A percentile compares a stretch with the other conserved stretches of the same genome.
Conservation (phyloP, 2,797 vertebrate genomes). For the Selene dorsalis region DNA sequence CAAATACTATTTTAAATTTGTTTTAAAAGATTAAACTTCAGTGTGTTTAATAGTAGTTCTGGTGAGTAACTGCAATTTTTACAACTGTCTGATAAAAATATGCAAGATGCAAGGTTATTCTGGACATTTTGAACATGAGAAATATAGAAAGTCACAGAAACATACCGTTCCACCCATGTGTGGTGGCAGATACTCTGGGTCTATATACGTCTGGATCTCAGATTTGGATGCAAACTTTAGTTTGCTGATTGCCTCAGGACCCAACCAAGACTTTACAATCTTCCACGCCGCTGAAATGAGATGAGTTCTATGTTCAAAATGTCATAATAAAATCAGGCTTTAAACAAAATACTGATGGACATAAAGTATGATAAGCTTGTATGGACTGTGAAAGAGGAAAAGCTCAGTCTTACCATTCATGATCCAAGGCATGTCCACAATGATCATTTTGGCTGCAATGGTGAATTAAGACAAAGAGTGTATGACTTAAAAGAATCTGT, state of each 20-base stretch:
- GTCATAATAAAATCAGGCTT: background rate
- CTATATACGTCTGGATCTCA: slow-evolving; percentile 91
- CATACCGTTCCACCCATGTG: slow-evolving; percentile 97
- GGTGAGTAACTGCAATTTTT: background rate
- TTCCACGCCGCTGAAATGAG: slow-evolving; percentile 92
- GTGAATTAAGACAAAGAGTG: background rate
- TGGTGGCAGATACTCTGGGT: slow-evolving; percentile 89
- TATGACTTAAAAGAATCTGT: background rate
- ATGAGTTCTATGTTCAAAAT: slow-evolving; percentile 2
- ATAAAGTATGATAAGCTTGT: background rate
- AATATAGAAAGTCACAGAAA: slow-evolving; percentile 29
- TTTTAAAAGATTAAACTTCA: background rate
- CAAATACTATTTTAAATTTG: background rate
- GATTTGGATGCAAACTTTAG: slow-evolving; percentile 91
- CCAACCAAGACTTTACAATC: slow-evolving; percentile 96
- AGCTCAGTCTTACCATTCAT: slow-evolving; percentile 92
- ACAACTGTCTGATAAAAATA: background rate
- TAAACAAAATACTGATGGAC: background rate
- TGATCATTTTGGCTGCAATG: slow-evolving; percentile 95
- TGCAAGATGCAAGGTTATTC: background rate
- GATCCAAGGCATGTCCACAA: slow-evolving; percentile 99
- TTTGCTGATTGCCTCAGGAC: slow-evolving; percentile 93
- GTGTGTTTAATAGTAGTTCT: background rate
- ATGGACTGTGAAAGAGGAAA: background rate
- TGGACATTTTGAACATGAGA: background rate